A percentile compares a stretch with the other conserved stretches of the same genome.
phyloP scores from a whole-genome alignment of 2,888 invertebrate genomes.

The Pachliopta kotzebuea region DNA sequence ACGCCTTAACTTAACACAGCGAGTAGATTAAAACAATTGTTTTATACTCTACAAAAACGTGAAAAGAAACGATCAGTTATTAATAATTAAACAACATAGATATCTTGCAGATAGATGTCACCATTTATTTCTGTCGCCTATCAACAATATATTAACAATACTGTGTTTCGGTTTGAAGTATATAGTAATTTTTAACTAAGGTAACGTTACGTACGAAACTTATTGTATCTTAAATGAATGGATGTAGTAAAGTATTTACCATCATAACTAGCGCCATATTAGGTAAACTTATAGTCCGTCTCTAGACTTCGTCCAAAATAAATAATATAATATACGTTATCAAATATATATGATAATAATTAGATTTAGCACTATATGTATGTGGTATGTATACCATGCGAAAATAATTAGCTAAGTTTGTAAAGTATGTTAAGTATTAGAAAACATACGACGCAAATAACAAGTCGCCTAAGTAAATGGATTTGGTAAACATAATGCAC shows the following conservation, averaged over 20 bases:
- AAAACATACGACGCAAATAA: constrained; percentile 3
- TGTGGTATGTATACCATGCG: background rate
- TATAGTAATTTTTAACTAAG: too few species aligned
- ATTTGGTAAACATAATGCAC: constrained; percentile 1
- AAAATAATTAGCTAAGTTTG: background rate
- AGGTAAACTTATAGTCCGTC: too few species aligned
- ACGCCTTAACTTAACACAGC: constrained; percentile 35
- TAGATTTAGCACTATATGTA: background rate
- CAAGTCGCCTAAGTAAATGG: constrained; percentile 1
- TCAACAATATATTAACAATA: too few species aligned
- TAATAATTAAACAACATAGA: background rate
- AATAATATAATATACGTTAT: too few species aligned
- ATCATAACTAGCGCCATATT: too few species aligned
- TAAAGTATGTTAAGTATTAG: constrained; percentile 1
- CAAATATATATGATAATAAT: background rate
- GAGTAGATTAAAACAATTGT: constrained; percentile 12
- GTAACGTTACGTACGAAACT: too few species aligned
- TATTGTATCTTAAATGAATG: too few species aligned
- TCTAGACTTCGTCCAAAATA: too few species aligned
- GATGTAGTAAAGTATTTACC: too few species aligned
- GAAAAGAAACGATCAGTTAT: background rate
- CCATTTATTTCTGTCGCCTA: too few species aligned
- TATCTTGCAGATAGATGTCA: too few species aligned
- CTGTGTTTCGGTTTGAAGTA: too few species aligned
- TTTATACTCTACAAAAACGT: background rate